These are phyloP conservation scores for Mythimna ferrago DNA, from an alignment of 2,888 invertebrate genomes.

Conservation along the genomic window DNA sequence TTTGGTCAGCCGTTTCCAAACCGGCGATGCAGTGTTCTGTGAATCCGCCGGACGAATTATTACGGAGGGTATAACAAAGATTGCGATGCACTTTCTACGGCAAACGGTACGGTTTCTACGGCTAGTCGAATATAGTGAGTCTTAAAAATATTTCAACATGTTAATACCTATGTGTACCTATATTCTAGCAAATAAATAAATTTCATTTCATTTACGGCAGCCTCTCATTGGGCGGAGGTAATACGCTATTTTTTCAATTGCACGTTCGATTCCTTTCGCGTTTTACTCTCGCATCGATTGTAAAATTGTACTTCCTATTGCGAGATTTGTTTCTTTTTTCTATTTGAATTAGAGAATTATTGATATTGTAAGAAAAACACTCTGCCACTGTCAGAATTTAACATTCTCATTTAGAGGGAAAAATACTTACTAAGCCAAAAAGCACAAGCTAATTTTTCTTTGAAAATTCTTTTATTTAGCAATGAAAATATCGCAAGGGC, in stretches of 20 bases:
- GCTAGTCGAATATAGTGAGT: no score
- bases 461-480: no score
- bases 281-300: conserved; percentile 62
- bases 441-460: no score
- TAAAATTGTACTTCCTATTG: conserved; percentile 33
- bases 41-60: conserved; percentile 76
- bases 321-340: background rate
- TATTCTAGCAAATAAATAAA: no score
- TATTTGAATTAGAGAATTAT: background rate
- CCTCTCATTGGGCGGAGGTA: conserved; percentile 73
- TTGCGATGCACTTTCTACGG: conserved; percentile 78
- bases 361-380: background rate
- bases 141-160: no score
- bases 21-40: background rate
- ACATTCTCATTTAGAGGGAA: no score
- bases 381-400: background rate
- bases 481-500: no score
- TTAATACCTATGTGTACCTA: no score
- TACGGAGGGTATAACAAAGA: conserved; percentile 76
- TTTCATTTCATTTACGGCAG: no score
- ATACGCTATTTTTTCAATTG: conserved; percentile 81
- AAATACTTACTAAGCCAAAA: no score
- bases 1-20: background rate
- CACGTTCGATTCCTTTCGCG: conserved; percentile 68
- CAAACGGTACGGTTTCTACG: no score